Percentiles rank a stretch among this genome's conserved stretches.
These are phyloP conservation scores for Anastatus disparis DNA, from an alignment of 1,140 invertebrate genomes.

Conservation along the genomic window DNA sequence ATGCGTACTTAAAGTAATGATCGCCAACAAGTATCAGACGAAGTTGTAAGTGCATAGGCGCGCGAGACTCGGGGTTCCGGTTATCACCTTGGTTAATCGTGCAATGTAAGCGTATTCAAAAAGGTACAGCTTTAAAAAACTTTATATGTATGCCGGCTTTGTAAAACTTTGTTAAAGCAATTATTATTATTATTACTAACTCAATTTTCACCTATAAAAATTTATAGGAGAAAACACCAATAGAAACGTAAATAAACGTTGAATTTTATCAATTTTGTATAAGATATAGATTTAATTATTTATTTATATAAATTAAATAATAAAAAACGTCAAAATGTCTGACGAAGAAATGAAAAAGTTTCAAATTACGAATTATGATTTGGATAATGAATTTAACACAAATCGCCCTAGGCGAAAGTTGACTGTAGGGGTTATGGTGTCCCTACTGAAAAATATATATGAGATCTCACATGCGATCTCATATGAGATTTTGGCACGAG, in stretches of 20 bases:
- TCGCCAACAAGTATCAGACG: constrained; percentile 40
- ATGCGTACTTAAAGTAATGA: background rate
- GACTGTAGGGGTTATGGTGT: constrained; percentile 83
- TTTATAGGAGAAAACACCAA: too few species aligned
- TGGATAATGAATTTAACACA: constrained; percentile 92
- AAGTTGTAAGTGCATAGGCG: constrained; percentile 57
- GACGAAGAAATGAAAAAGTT: constrained; percentile 92
- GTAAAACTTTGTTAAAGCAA: too few species aligned
- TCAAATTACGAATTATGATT: constrained; percentile 93
- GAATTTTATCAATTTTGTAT: too few species aligned
- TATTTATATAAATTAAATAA: background rate
- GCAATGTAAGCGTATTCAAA: constrained; percentile 33
- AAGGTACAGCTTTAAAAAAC: constrained; percentile 51
- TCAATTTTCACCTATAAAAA: too few species aligned
- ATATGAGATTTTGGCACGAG: too few species aligned
- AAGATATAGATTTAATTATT: too few species aligned
- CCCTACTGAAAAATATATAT: too few species aligned
- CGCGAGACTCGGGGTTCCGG: constrained; percentile 56
- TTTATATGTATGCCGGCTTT: too few species aligned
- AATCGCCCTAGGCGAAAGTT: constrained; percentile 75
- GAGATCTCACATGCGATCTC: too few species aligned
- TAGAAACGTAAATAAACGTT: background rate
- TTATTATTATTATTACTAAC: too few species aligned
- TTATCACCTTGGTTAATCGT: constrained; percentile 48
- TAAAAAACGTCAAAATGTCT: constrained; percentile 71